Percentiles rank a stretch among this genome's conserved stretches.
phyloP scores from a whole-genome alignment of 2,888 invertebrate species.

The Nudaria mundana region DNA sequence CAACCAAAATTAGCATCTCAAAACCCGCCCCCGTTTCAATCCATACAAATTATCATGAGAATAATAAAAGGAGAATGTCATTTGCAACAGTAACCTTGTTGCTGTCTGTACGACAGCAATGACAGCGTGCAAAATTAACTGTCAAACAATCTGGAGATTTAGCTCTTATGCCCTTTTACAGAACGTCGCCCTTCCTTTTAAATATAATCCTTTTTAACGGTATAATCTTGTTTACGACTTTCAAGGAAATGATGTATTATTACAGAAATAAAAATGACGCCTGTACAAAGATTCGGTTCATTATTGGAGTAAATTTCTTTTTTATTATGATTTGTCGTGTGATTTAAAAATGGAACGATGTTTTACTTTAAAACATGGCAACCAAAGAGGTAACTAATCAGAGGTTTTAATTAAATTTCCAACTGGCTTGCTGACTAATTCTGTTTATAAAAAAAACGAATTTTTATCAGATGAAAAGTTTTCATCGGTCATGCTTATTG shows the following conservation, averaged over 20 bases:
- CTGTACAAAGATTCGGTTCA: neutral
- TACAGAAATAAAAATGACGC: neutral
- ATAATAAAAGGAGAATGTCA: constrained; percentile 15
- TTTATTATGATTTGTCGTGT: too few species aligned
- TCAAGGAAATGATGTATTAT: constrained; percentile 15
- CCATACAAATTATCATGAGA: constrained; percentile 9
- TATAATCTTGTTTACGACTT: constrained; percentile 28
- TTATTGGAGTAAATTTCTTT: neutral
- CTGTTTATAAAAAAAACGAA: too few species aligned
- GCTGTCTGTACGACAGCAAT: constrained; percentile 18
- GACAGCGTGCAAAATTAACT: constrained; percentile 29
- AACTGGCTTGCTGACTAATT: too few species aligned
- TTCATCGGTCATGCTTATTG: too few species aligned
- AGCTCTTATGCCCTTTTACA: neutral
- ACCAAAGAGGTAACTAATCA: too few species aligned
- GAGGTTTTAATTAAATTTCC: too few species aligned
- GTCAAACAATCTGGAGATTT: constrained; percentile 31
- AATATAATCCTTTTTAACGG: constrained; percentile 38
- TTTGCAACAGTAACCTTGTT: constrained; percentile 22
- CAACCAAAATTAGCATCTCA: constrained; percentile 7
- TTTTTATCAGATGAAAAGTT: too few species aligned
- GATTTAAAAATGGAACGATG: too few species aligned
- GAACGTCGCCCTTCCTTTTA: constrained; percentile 9
- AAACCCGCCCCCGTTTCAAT: constrained; percentile 1
- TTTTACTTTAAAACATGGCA: too few species aligned